Percentiles rank a stretch among this genome's conserved stretches.
These are phyloP conservation scores for Oryzias dopingdopingensis DNA, from an alignment of 2,797 vertebrate genomes.

Conservation along the genomic window DNA sequence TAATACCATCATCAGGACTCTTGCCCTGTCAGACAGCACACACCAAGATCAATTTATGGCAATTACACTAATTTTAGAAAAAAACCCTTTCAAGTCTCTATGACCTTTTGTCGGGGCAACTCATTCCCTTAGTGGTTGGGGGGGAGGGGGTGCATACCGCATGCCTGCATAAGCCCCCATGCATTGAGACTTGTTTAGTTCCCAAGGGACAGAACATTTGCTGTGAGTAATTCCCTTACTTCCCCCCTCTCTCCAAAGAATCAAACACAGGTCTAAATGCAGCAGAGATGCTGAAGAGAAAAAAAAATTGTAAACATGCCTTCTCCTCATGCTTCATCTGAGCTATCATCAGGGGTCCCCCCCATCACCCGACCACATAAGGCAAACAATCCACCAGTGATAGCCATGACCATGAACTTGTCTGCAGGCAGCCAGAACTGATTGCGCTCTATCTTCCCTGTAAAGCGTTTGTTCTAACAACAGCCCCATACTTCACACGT, in stretches of 20 bases:
- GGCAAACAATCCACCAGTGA: slow-evolving; percentile 31
- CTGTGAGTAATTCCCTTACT: not conserved
- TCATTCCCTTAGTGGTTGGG: slow-evolving; percentile 3
- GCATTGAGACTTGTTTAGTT: slow-evolving; percentile 7
- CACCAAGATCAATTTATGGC: slow-evolving; percentile 46
- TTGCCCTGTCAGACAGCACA: slow-evolving; percentile 33
- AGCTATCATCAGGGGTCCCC: slow-evolving; percentile 38
- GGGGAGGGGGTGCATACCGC: not conserved
- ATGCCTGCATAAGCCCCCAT: slow-evolving; percentile 3
- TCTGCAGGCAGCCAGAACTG: slow-evolving; percentile 47
- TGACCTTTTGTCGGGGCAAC: slow-evolving; percentile 15
- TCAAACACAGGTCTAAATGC: not conserved
- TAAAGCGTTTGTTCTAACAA: slow-evolving; percentile 58
- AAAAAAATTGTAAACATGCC: slow-evolving; percentile 32
- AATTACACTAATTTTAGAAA: slow-evolving; percentile 37
- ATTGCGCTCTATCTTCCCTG: slow-evolving; percentile 30
- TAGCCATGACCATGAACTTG: slow-evolving; percentile 33
- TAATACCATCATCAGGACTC: slow-evolving; percentile 43
- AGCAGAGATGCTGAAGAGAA: not conserved
- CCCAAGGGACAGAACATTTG: slow-evolving; percentile 5
- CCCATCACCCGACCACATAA: slow-evolving; percentile 42
- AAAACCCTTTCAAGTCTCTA: slow-evolving; percentile 34
- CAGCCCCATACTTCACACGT: slow-evolving; percentile 44
- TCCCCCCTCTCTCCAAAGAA: not conserved
- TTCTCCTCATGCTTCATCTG: slow-evolving; percentile 12